Evolutionary conservation across 2,797 vertebrate genomes (phyloP).

Genomic region (Acipenser ruthenus): DNA sequence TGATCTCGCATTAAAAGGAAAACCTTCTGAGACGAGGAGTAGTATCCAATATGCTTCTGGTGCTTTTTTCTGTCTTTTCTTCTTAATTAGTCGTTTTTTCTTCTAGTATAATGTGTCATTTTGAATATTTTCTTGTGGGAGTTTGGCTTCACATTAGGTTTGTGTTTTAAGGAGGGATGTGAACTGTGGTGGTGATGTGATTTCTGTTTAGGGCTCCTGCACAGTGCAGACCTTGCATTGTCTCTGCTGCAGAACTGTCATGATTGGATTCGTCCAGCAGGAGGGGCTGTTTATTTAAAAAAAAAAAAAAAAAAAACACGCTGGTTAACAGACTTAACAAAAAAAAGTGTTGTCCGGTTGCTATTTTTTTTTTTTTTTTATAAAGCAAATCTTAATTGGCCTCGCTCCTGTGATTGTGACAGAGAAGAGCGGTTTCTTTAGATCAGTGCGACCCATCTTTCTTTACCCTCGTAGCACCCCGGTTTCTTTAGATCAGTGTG

Average conservation of each 20-base stretch:
- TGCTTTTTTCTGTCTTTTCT: slow-evolving; percentile 64
- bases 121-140: slow-evolving; percentile 47
- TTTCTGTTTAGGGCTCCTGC: not conserved
- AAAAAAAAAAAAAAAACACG: no score
- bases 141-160: slow-evolving; percentile 38
- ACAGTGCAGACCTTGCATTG: not conserved
- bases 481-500: no score
- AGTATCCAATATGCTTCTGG: slow-evolving; percentile 56
- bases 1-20: slow-evolving; percentile 44
- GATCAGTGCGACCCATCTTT: no score
- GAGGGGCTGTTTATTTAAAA: not conserved
- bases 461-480: no score
- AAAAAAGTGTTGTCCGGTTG: not conserved
- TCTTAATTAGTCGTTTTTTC: slow-evolving; percentile 47
- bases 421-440: not conserved
- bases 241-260: not conserved
- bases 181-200: slow-evolving; percentile 10
- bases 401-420: not conserved
- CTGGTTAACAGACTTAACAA: not conserved
- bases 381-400: not conserved
- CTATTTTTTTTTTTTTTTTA: not conserved
- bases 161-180: slow-evolving; percentile 2
- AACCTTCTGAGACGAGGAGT: slow-evolving; percentile 52
- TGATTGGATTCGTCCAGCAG: not conserved
- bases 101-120: slow-evolving; percentile 54